Percentiles rank a stretch among this genome's conserved stretches.
These are phyloP conservation scores for Lepidonotus clava DNA, from an alignment of 2,888 invertebrate genomes.

Conservation along the genomic window DNA sequence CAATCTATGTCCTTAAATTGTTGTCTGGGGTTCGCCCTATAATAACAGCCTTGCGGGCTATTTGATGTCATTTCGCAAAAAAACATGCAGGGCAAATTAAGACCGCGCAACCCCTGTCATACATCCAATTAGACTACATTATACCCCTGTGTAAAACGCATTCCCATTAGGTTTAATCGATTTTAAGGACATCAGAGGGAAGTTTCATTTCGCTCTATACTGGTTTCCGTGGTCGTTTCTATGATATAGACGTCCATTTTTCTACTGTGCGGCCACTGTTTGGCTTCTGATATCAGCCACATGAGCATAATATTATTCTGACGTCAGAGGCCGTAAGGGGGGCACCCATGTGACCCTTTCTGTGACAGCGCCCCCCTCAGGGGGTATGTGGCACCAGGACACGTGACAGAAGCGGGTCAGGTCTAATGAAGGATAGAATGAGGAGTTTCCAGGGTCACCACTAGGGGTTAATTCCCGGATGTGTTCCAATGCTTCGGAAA, in stretches of 20 bases:
- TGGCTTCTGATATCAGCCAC: background rate
- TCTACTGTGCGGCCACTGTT: background rate
- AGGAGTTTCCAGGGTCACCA: background rate
- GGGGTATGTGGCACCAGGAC: background rate
- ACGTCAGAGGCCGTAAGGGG: background rate
- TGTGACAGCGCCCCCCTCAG: slow-evolving; percentile 11
- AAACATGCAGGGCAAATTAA: too few species aligned
- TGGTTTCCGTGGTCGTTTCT: too few species aligned
- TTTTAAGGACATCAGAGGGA: too few species aligned
- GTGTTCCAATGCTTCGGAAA: background rate
- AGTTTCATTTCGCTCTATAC: too few species aligned
- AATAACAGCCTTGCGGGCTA: too few species aligned
- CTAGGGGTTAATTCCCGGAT: slow-evolving; percentile 28
- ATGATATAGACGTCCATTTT: background rate
- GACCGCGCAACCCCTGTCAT: too few species aligned
- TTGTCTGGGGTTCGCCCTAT: too few species aligned
- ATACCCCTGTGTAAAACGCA: too few species aligned
- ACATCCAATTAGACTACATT: too few species aligned
- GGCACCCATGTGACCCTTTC: background rate
- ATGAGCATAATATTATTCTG: background rate
- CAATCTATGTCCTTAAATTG: too few species aligned
- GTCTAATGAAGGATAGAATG: slow-evolving; percentile 18
- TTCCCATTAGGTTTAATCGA: too few species aligned
- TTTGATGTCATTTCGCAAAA: too few species aligned
- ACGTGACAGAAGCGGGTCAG: slow-evolving; percentile 6